Evolutionary conservation across 2,113 vertebrate genomes (phyloP).

Genomic region (Hoplias malabaricus): DNA sequence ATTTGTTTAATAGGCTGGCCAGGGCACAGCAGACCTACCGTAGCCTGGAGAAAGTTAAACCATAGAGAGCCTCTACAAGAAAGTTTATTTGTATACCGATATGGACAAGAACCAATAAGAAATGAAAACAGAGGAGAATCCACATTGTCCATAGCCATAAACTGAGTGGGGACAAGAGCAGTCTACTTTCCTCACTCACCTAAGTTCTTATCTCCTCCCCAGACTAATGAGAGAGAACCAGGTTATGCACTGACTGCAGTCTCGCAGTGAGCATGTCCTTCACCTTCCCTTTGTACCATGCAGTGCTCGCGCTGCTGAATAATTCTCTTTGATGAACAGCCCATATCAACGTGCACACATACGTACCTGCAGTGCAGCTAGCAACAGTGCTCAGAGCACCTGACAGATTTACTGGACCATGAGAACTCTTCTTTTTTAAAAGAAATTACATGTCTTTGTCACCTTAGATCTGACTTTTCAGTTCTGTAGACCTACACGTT

Average conservation of each 20-base stretch:
- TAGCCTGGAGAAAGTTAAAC: neutral
- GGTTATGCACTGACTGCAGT: conserved; percentile 19
- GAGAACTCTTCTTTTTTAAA: neutral
- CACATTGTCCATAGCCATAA: neutral
- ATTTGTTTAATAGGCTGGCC: conserved; percentile 48
- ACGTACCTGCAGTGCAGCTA: neutral
- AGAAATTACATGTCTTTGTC: neutral
- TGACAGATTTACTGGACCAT: neutral
- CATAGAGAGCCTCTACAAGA: conserved; percentile 16
- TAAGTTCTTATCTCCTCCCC: neutral
- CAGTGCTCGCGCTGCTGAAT: conserved; percentile 62
- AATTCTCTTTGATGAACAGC: conserved; percentile 73
- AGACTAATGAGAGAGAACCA: neutral
- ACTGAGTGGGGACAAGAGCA: neutral
- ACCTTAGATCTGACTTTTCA: neutral
- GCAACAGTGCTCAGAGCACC: neutral
- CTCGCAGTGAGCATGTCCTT: conserved; percentile 50
- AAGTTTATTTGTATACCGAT: neutral
- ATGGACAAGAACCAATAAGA: neutral
- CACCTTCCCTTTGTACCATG: conserved; percentile 59
- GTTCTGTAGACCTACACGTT: too few relatives aligned
- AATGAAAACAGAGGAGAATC: neutral
- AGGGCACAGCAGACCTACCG: neutral
- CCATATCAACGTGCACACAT: conserved; percentile 44
- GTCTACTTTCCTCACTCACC: neutral